Evolutionary conservation across 2,113 vertebrate genomes (phyloP), one percentile per base, ranked within the genome.

Genomic region (Entelurus aequoreus): DNA sequence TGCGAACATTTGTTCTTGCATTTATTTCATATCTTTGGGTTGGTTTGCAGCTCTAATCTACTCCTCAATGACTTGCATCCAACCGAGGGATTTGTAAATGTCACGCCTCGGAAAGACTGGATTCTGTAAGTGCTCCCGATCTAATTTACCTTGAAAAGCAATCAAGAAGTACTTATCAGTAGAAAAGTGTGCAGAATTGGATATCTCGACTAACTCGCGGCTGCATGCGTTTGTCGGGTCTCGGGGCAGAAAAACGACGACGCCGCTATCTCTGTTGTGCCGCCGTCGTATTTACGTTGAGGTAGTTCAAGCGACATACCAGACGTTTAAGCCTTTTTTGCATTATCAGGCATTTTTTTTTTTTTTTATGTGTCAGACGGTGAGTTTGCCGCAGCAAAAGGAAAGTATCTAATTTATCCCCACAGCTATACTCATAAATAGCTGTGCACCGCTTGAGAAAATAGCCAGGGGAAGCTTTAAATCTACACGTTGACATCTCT

Each of bases 361-460:
- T n/a, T 28, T 2, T 28, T 28, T 28, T 28, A 37, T 56, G 40
- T 38, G 13, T 69, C 64, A 11, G 12, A 49, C 38, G 35, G 9
- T 58, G 46, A 57, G 55, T 21, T 37, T 64, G 50, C 54, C 46
- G 36, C 8, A 40, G 55, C 58, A 55, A 71, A 73, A 75, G 65
- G 8, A 37, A 79, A 73, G 54, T 54, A 73, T 65, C 16, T 57
- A 40, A 74, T 71, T 74, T 72, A 73, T 69, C 63, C 66, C 63
- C 19, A 16, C 6, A 62, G 76, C 62, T 49, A 60, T n/a, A 58
- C 62, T 66, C 61, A 73, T 46, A 78, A 67, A 75, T 72, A 77
- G 67, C 55, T 51, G 8, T 58, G 40, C 47, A 62, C 62, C 35
- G 50, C 54, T 70, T 68, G 38, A 68, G 28, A 54, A 69, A 68